phyloP scores from a whole-genome alignment of 1,140 invertebrate species.

The Amyelois transitella region DNA sequence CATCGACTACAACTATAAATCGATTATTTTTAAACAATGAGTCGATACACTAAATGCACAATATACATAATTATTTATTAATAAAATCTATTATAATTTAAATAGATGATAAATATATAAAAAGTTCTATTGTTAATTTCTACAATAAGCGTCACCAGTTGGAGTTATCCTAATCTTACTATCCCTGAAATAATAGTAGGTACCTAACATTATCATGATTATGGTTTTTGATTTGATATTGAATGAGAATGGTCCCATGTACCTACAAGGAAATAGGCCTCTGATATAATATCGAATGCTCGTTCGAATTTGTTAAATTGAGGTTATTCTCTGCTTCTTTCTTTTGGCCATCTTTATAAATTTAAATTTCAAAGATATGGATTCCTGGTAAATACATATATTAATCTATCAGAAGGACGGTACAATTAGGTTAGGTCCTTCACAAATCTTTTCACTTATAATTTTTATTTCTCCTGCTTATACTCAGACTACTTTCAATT shows the following conservation, averaged over 20 bases:
- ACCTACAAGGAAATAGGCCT: slow-evolving; percentile 53
- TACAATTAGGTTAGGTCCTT: slow-evolving; percentile 33
- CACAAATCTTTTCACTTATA: slow-evolving; percentile 1
- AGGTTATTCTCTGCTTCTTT: not conserved
- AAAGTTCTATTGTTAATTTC: slow-evolving; percentile 61
- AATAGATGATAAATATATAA: slow-evolving; percentile 65
- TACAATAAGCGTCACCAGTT: slow-evolving; percentile 69
- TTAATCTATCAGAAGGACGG: slow-evolving; percentile 38
- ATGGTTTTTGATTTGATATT: slow-evolving; percentile 62
- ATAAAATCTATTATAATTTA: slow-evolving; percentile 39
- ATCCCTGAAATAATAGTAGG: slow-evolving; percentile 49
- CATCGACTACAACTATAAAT: slow-evolving; percentile 34
- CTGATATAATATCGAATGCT: slow-evolving; percentile 12
- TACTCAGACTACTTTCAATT: not conserved
- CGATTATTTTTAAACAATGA: slow-evolving; percentile 23
- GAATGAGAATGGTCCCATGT: slow-evolving; percentile 63
- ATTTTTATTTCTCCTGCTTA: not conserved
- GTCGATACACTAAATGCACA: slow-evolving; percentile 55
- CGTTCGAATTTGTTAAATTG: not conserved
- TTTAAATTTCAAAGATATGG: not conserved
- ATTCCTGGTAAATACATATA: not conserved
- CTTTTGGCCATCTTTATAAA: not conserved
- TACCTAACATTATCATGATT: slow-evolving; percentile 56
- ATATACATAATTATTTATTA: slow-evolving; percentile 44
- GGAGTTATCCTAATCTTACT: slow-evolving; percentile 55